Conservation (phyloP, 35 echinoderm and acorn worm genomes). For the Apostichopus californicus region DNA sequence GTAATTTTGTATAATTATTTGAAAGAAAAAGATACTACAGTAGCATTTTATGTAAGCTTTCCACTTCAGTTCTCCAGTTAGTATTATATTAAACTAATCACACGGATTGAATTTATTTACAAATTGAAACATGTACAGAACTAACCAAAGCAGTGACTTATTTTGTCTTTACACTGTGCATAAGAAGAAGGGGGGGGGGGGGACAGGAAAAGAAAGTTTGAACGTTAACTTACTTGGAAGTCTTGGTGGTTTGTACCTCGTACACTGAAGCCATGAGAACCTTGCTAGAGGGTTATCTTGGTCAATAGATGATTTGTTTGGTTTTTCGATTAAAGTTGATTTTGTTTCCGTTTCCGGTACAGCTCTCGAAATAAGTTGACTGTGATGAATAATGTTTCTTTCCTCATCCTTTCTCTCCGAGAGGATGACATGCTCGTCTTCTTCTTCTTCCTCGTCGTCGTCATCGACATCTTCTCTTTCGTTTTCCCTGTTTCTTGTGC, state of each 20-base stretch:
- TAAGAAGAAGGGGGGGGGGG: too few species aligned
- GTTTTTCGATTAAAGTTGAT: constrained; percentile 3
- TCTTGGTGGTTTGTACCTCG: constrained; percentile 93
- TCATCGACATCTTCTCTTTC: constrained; percentile 1
- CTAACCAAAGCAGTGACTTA: too few species aligned
- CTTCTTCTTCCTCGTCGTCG: background rate
- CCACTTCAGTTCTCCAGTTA: too few species aligned
- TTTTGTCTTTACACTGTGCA: too few species aligned
- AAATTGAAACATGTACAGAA: too few species aligned
- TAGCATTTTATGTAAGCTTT: too few species aligned
- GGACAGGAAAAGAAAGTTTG: too few species aligned
- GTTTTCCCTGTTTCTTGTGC: constrained; percentile 24
- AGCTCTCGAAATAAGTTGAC: background rate
- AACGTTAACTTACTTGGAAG: constrained; percentile 80
- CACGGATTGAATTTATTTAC: too few species aligned
- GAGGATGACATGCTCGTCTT: background rate
- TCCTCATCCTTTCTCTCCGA: background rate
- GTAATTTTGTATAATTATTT: too few species aligned
- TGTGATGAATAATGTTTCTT: background rate
- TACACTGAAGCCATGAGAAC: constrained; percentile 98
- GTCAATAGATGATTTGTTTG: constrained; percentile 33
- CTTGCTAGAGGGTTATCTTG: constrained; percentile 80
- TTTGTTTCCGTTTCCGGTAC: constrained; percentile 1
- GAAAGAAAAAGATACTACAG: too few species aligned
- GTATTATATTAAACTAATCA: too few species aligned